Evolutionary conservation across 2,113 vertebrate species (phyloP), one percentile per base, ranked within the genome.

Genomic region (Percina caprodes): DNA sequence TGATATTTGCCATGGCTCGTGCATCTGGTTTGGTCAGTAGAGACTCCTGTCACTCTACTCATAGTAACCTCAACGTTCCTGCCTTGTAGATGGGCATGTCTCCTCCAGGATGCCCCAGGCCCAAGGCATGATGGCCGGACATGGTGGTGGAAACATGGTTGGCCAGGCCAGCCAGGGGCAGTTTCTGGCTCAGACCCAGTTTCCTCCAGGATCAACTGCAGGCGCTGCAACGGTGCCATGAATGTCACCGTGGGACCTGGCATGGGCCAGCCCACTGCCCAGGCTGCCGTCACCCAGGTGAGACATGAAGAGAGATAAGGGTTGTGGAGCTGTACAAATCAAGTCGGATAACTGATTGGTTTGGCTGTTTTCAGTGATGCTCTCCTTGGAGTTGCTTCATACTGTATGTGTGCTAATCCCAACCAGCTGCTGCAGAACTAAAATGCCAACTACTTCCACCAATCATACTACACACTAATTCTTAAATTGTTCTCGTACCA

Each of bases 31-130:
- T 30, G 33, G 21, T 66, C 13, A 26, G 26, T 45, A 21, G 18
- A 56, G 61, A 21, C n/a, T 49, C 35, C 11, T 14, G 1, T 16
- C 16, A 0, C 10, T 19, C 12, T 45, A 6, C 45, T 70, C 51
- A 13, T 33, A 26, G 42, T 58, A 23, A 74, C 23, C 10, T 33
- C 6, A 16, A 52, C 8, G 69, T 74, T 71, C 23, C 23, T 79
- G 42, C 18, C 30, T 48, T 77, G 46, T 76, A 99, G 98, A 97
- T 99, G 96, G 97, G 97, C 46, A 94, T 98, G 96, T 99, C 98
- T 90, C 98, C 73, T 98, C 98, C 33, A 95, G 98, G 86, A 97
- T 99, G 97, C 95, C 98, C 70, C 97, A 97, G 92, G 95, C 97
- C 0, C 97, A 97, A 45, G 96, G 95, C 88, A 95, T 99, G 94